Conservation (phyloP, 1,140 invertebrate species). For the Thaumetopoea pityocampa region DNA sequence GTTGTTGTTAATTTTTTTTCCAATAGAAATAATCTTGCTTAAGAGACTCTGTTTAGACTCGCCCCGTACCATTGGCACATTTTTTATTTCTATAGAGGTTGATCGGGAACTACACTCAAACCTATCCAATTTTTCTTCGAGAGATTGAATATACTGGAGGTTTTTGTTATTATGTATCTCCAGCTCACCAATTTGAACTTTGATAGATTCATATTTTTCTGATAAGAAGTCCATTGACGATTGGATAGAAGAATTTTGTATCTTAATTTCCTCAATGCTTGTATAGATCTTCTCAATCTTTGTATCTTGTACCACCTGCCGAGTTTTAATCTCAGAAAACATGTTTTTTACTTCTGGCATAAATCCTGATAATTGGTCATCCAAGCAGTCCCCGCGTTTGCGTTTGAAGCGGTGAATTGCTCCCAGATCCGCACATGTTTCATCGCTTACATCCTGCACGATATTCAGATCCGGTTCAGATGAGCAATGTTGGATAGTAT, state of each 20-base stretch:
- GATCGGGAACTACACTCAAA: constrained; percentile 14
- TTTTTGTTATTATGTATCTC: constrained; percentile 3
- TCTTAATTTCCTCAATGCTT: constrained; percentile 18
- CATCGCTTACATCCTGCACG: too few relatives aligned
- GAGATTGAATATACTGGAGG: constrained; percentile 3
- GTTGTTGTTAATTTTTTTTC: constrained; percentile 4
- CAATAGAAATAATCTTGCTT: constrained; percentile 8
- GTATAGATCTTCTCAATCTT: constrained; percentile 18
- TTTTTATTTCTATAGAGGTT: constrained; percentile 22
- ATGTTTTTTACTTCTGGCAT: constrained; percentile 22
- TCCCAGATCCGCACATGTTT: too few relatives aligned
- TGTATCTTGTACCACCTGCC: constrained; percentile 14
- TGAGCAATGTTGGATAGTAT: too few relatives aligned
- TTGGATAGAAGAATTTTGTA: too few relatives aligned
- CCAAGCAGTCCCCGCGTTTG: constrained; percentile 1
- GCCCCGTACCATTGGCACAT: constrained; percentile 10
- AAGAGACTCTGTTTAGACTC: constrained; percentile 14
- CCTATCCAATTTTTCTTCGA: constrained; percentile 19
- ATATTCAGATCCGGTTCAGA: too few relatives aligned
- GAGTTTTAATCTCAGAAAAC: constrained; percentile 18
- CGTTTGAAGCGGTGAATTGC: constrained; percentile 13
- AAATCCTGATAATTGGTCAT: constrained; percentile 10
- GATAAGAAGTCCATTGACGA: too few relatives aligned
- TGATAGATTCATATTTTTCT: too few relatives aligned
- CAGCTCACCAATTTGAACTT: constrained; percentile 5